A percentile compares a stretch with the other conserved stretches of the same genome.
These are phyloP conservation scores for Carettochelys insculpta DNA, from an alignment of 2,113 vertebrate genomes.

Conservation along the genomic window DNA sequence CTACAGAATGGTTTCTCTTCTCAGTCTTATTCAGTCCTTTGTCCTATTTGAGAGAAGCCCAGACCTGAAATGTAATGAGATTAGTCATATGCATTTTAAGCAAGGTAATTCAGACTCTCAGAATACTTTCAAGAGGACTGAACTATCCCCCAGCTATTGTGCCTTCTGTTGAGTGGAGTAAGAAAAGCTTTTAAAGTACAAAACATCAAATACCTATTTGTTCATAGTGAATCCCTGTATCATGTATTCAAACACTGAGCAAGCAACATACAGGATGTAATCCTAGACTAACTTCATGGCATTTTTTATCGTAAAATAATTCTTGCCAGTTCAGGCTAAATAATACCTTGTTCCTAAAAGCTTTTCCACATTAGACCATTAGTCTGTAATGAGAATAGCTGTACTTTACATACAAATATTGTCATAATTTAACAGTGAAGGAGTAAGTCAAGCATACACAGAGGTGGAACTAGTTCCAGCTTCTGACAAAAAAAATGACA, in stretches of 20 bases:
- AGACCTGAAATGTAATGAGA: neutral
- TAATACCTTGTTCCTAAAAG: constrained; percentile 47
- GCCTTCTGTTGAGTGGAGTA: neutral
- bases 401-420: constrained; percentile 47
- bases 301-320: neutral
- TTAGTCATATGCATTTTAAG: neutral
- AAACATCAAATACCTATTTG: neutral
- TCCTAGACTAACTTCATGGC: neutral
- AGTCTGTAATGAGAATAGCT: constrained; percentile 35
- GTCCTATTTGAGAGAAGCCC: neutral
- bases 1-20: neutral
- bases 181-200: neutral
- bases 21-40: neutral
- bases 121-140: neutral
- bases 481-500: constrained; percentile 7
- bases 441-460: constrained; percentile 29
- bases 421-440: constrained; percentile 24
- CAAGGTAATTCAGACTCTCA: neutral
- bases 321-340: neutral
- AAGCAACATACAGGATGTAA: neutral
- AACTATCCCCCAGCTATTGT: neutral
- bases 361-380: constrained; percentile 45
- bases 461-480: constrained; percentile 38
- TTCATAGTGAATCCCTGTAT: neutral
- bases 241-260: neutral